Conservation (phyloP, 2,888 invertebrate genomes). For the Chrysolina oricalcia region DNA sequence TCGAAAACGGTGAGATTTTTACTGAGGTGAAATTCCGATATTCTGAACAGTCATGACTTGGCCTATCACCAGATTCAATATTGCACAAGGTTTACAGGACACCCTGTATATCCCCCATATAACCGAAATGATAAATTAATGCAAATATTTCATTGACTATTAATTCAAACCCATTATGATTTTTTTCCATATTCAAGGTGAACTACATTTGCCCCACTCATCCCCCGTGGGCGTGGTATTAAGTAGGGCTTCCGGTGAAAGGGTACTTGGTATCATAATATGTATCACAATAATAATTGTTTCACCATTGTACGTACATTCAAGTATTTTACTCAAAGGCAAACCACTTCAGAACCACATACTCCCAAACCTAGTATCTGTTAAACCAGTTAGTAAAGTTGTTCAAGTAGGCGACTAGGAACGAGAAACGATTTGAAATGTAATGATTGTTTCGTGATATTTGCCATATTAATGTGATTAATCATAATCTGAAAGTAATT, state of each 20-base stretch:
- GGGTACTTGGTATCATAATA: conserved; percentile 44
- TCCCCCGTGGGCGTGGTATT: conserved; percentile 45
- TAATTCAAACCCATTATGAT: background rate
- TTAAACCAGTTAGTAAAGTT: background rate
- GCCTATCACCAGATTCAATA: too few species aligned
- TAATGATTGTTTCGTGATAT: conserved; percentile 1
- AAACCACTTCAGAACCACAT: conserved; percentile 40
- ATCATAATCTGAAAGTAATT: background rate
- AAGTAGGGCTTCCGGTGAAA: conserved; percentile 53
- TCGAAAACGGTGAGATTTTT: too few species aligned
- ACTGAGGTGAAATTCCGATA: too few species aligned
- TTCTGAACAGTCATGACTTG: too few species aligned
- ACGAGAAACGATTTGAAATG: background rate
- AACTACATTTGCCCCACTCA: conserved; percentile 36
- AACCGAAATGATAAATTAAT: background rate
- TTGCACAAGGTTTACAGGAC: too few species aligned
- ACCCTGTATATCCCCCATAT: too few species aligned
- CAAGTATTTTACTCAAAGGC: conserved; percentile 43
- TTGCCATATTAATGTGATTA: background rate
- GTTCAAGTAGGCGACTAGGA: background rate
- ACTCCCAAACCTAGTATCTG: background rate
- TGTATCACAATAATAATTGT: conserved; percentile 48
- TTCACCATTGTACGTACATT: conserved; percentile 32
- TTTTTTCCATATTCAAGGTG: conserved; percentile 31
- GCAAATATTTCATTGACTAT: background rate